phyloP scores from a whole-genome alignment of 1,140 invertebrate genomes.

The Sinella curviseta region DNA sequence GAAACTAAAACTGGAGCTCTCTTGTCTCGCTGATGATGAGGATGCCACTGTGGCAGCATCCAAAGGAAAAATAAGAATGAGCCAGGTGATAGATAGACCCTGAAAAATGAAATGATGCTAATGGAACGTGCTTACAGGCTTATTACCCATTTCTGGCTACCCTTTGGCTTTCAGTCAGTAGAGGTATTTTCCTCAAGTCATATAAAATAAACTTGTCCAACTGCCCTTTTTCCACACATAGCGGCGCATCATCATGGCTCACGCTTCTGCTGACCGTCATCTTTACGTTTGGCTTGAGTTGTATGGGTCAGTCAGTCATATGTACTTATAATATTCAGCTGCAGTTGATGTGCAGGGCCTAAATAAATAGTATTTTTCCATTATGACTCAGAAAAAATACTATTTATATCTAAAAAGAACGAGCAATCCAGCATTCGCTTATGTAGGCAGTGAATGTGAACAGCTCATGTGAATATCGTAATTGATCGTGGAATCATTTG shows the following conservation, averaged over 20 bases:
- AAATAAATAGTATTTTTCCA: not conserved
- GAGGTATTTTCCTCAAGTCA: not conserved
- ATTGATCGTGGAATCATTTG: not conserved
- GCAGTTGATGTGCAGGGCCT: too few relatives aligned
- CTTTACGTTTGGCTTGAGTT: too few relatives aligned
- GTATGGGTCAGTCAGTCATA: not conserved
- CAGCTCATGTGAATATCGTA: not conserved
- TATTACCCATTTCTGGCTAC: slow-evolving; percentile 14
- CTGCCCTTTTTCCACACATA: slow-evolving; percentile 2
- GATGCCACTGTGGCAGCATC: not conserved
- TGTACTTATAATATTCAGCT: not conserved
- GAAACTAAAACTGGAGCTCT: not conserved
- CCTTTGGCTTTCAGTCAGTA: not conserved
- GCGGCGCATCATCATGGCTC: not conserved
- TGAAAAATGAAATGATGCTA: slow-evolving; percentile 22
- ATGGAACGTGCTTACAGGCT: slow-evolving; percentile 19
- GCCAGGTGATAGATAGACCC: slow-evolving; percentile 32
- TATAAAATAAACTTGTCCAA: slow-evolving; percentile 23
- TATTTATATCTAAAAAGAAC: not conserved
- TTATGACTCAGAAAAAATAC: not conserved
- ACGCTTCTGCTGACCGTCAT: not conserved
- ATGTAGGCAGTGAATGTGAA: too few relatives aligned
- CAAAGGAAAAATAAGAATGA: not conserved
- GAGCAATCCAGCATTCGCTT: too few relatives aligned
- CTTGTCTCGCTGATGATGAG: not conserved